Evolutionary conservation across 2,888 invertebrate genomes (phyloP), one percentile per base, ranked within the genome.

Genomic region (Pheosia tremula): DNA sequence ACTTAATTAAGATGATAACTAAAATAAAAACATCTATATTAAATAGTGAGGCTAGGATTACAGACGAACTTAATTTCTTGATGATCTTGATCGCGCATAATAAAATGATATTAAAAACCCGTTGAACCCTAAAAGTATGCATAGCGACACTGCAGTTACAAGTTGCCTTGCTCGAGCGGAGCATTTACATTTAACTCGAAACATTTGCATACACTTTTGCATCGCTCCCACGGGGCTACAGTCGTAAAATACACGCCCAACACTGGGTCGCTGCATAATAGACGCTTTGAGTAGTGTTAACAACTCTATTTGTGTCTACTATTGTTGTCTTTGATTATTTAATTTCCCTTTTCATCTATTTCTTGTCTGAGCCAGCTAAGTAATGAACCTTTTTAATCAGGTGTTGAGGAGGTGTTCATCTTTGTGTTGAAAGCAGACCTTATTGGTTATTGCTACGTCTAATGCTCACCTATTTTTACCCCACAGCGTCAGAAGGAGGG

Each of bases 191-290:
- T 77, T 76, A 76, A 68, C 80, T 73, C 81, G 79, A 81, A 81
- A 83, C 80, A 87, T 88, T 88, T 86, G 83, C 88, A 87, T 88
- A 84, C 79, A 76, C 80, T 81, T 83, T 78, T 78, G 76, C 77
- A 69, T 64, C 64, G 65, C 73, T 77, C 78, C 71, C 79, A 67
- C 68, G 79, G 78, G 74, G 80, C 79, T 77, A 80, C 74, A 78
- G 78, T 81, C 80, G 78, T 86, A 85, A 87, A 87, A 87, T 83
- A 82, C 84, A 85, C 82, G 77, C 82, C 82, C 78, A 79, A 75
- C 79, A 76, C 74, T 69, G 24, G 60, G 71, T 72, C 66, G 61
- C 78, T 82, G 83, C 81, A 87, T 87, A 86, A 87, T 84, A 87
- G 82, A 86, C 76, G 77, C 75, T 62, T 67, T 77, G 79, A 77